Evolutionary conservation across 2,888 invertebrate species (phyloP), one percentile per base, ranked within the genome.

Genomic region (Epirrhoe tristata): DNA sequence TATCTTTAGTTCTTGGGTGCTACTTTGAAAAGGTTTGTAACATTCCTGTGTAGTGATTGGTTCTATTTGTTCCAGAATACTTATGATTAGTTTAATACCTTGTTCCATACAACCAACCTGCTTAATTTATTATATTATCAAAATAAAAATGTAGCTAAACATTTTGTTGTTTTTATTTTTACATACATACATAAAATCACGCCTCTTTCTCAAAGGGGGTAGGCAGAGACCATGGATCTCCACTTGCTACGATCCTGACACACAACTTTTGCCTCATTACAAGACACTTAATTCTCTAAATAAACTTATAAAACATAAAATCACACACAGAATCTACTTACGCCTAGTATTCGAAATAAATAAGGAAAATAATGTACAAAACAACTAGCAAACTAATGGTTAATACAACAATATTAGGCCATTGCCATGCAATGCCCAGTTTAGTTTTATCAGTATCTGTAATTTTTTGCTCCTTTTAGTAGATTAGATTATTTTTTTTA

Each of bases 41-140:
- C 85, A 86, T 85, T 86, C 84, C 84, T 79, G 77, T 81, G 81
- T 77, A 74, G 72, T 74, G 75, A 74, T 69, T 67, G 60, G 60
- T 64, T 62, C 55, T 10, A 31, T 32, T 39, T 14, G 39, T 58
- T 55, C 10, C 34, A 57, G n/a, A 34, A 61, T 58, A 24, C n/a
- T 31, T 79, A 76, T 74, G 67, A 75, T 53, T 67, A 58, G 48
- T 66, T 68, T 66, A 78, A 74, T 77, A 78, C 79, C 80, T 80
- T 78, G 80, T 81, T 84, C 82, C 84, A 80, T 77, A 78, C 73
- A 81, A 83, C 84, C 78, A 81, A 85, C 80, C 86, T 82, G 89
- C 89, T 89, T 90, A 89, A 90, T 90, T 90, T 90, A 90, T 90
- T 90, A 14, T 59, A 82, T 88, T 88, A 90, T 89, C 88, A 82